Conservation (phyloP, 2,888 invertebrate species). For the Oithona nana region DNA sequence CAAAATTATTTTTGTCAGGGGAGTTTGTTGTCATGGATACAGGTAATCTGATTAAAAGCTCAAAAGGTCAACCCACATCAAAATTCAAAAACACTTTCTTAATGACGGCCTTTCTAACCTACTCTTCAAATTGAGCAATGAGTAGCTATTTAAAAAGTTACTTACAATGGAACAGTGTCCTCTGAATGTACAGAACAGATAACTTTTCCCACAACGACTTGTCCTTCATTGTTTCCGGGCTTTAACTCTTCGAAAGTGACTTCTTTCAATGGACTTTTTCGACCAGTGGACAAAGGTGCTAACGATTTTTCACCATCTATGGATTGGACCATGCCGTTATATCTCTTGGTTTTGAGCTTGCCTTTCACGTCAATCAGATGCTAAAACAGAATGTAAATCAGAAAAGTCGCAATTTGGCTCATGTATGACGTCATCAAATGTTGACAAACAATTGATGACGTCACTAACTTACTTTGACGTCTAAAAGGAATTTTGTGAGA, state of each 20-base stretch:
- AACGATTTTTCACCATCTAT: slow-evolving; percentile 36
- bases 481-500: slow-evolving; percentile 42
- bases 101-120: no score
- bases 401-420: no score
- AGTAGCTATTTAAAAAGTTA: no score
- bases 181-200: slow-evolving; percentile 54
- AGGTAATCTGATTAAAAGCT: no score
- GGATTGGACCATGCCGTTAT: slow-evolving; percentile 46
- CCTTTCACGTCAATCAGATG: slow-evolving; percentile 45
- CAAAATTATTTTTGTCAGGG: no score
- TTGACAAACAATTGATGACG: not conserved
- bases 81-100: no score
- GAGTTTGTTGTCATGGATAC: no score
- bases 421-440: no score
- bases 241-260: slow-evolving; percentile 36
- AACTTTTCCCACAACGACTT: slow-evolving; percentile 53
- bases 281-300: slow-evolving; percentile 39
- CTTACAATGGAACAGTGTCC: slow-evolving; percentile 58
- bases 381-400: no score
- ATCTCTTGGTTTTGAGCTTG: slow-evolving; percentile 49
- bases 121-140: no score
- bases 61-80: no score
- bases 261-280: slow-evolving; percentile 34
- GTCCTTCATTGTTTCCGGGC: slow-evolving; percentile 42
- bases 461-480: not conserved